Base-by-base conservation (phyloP, 2,113 vertebrate species). In the Boleophthalmus pectinirostris region DNA sequence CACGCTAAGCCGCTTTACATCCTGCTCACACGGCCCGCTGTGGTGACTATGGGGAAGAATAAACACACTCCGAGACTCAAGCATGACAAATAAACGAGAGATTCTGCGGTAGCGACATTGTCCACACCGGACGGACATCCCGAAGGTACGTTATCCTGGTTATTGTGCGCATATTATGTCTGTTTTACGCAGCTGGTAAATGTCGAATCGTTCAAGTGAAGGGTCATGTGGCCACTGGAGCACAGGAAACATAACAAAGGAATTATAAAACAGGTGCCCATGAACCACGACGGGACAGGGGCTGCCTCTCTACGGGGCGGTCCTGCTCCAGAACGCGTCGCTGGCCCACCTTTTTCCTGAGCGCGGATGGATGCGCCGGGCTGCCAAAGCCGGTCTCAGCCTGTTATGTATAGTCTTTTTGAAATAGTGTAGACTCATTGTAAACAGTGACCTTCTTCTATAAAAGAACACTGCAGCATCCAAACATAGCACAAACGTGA, bases 1-100 rank as follows among this genome's bases (percentile, higher is more conserved):
- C 70, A 71, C 3, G 74, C 70, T 92, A 91, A 92, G 85, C 90
- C 47, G 83, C 81, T 88, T 23, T 89, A 83, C 57, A 67, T 66
- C 70, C 67, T 64, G 74, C 80, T 60, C 73, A 63, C 75, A 68
- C 73, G 82, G 83, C 81, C 84, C 58, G 46, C 79, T 58, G 72
- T 21, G 68, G 54, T 76, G 72, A 45, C 10, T 35, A 35, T 6
- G 16, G n/a, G 33, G 33, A 73, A 79, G 72, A 84, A 80, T 79
- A 78, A 69, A 68, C 69, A 64, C 25, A 33, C 64, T 74, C 69
- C 51, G 66, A 35, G 10, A 20, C 74, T 5, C 60, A 43, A 78
- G 69, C 74, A 84, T 87, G 91, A 70, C 70, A 6, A 58, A 13
- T 81, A 77, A 79, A 13, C n/a, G 70, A 77, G 58, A 68, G 18